A percentile compares a stretch with the other conserved stretches of the same genome.
phyloP scores from a whole-genome alignment of 2,888 invertebrate genomes.

The Pollenia amentaria region DNA sequence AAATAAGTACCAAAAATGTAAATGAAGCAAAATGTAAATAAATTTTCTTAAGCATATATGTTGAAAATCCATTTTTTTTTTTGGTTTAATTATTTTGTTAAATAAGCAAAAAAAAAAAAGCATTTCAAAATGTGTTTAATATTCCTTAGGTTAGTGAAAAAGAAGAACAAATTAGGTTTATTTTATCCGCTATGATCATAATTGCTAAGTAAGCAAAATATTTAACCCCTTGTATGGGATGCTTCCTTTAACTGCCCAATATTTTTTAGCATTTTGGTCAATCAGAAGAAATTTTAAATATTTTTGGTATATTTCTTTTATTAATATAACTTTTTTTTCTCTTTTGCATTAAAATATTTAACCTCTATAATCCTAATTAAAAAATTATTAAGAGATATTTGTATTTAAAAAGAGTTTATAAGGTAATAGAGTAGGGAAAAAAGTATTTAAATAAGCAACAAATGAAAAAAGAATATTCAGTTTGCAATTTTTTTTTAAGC shows the following conservation, averaged over 20 bases:
- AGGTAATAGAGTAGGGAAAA: too few species aligned
- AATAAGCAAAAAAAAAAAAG: background rate
- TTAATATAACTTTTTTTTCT: background rate
- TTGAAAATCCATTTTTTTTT: background rate
- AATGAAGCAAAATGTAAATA: conserved; percentile 31
- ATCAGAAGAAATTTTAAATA: background rate
- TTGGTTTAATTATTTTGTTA: background rate
- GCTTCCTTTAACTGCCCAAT: background rate
- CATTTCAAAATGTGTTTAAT: conserved; percentile 11
- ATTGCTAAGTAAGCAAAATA: background rate
- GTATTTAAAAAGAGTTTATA: conserved; percentile 1
- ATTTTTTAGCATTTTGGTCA: background rate
- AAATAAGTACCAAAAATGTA: conserved; percentile 11
- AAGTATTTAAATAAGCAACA: too few species aligned
- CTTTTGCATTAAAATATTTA: conserved; percentile 9
- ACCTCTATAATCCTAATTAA: conserved; percentile 30
- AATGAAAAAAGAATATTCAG: too few species aligned
- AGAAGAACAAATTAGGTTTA: conserved; percentile 1
- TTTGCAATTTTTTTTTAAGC: too few species aligned
- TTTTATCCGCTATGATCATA: conserved; percentile 11
- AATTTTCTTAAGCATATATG: conserved; percentile 38
- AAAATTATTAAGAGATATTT: background rate
- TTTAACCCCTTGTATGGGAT: conserved; percentile 6
- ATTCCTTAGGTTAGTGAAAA: background rate
- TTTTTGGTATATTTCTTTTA: background rate